phyloP scores from a whole-genome alignment of 2,888 invertebrate genomes.

The Rhyacophila evoluta region DNA sequence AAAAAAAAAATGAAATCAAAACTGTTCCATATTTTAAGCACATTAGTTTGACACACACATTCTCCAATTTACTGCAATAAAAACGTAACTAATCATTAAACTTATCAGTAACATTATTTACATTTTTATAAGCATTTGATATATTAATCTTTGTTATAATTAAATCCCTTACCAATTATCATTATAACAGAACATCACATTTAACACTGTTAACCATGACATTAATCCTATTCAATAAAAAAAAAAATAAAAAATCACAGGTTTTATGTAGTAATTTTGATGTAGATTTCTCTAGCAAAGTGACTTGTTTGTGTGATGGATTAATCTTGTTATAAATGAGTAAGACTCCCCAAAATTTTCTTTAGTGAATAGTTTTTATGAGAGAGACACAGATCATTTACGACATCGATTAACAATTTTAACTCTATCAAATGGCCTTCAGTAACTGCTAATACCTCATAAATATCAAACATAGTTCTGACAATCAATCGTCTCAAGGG shows the following conservation, averaged over 20 bases:
- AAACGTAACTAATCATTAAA: slow-evolving; percentile 27
- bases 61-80: slow-evolving; percentile 22
- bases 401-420: slow-evolving; percentile 8
- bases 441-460: not conserved
- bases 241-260: slow-evolving; percentile 1
- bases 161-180: slow-evolving; percentile 30
- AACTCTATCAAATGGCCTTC: slow-evolving; percentile 1
- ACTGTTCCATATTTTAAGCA: slow-evolving; percentile 25
- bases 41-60: slow-evolving; percentile 32
- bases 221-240: slow-evolving; percentile 23
- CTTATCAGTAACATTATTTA: slow-evolving; percentile 38
- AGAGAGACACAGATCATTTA: slow-evolving; percentile 8
- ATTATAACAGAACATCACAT: slow-evolving; percentile 35
- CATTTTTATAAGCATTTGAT: slow-evolving; percentile 44
- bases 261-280: not conserved
- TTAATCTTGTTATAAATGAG: not conserved
- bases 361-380: slow-evolving; percentile 9
- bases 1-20: not conserved
- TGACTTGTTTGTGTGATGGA: not conserved
- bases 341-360: slow-evolving; percentile 12
- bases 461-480: slow-evolving; percentile 2
- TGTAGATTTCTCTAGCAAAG: slow-evolving; percentile 1
- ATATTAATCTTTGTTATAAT: slow-evolving; percentile 38
- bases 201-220: slow-evolving; percentile 37
- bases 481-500: not conserved